These are phyloP conservation scores for Diarsia rubi DNA, from an alignment of 2,888 invertebrate species.

Conservation along the genomic window DNA sequence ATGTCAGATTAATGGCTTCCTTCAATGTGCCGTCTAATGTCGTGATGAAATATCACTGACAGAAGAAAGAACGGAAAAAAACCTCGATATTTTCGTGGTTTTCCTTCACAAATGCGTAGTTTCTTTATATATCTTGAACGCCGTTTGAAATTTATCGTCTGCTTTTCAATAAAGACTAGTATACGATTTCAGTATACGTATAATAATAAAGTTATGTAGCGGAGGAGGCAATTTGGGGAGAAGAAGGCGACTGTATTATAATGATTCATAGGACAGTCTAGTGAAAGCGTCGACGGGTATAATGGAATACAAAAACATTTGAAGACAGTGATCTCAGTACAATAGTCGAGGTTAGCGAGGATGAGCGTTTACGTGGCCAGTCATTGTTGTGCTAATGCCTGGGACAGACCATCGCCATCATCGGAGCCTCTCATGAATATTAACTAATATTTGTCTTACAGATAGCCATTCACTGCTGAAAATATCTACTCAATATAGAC, in stretches of 20 bases:
- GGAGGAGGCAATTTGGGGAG: conserved; percentile 32
- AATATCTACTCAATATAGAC: conserved; percentile 77
- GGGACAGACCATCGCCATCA: conserved; percentile 78
- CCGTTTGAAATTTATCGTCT: conserved; percentile 59
- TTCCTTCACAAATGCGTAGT: conserved; percentile 36
- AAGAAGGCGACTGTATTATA: conserved; percentile 52
- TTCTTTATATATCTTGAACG: conserved; percentile 27
- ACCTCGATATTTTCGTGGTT: conserved; percentile 37
- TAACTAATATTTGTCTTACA: conserved; percentile 84
- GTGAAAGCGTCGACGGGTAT: conserved; percentile 63
- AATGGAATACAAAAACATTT: conserved; percentile 74
- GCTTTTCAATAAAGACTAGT: conserved; percentile 56
- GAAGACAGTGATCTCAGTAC: conserved; percentile 79
- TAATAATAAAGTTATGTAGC: conserved; percentile 42
- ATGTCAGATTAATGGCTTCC: conserved; percentile 70
- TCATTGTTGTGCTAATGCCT: conserved; percentile 87
- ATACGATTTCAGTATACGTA: conserved; percentile 36
- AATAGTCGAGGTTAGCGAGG: conserved; percentile 81
- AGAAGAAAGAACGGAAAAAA: conserved; percentile 54
- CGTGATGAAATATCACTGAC: conserved; percentile 66
- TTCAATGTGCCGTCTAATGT: conserved; percentile 64
- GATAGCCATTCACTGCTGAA: conserved; percentile 79
- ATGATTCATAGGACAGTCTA: conserved; percentile 65
- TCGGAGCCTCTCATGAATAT: conserved; percentile 86
- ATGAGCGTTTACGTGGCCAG: conserved; percentile 77